phyloP scores from a whole-genome alignment of 2,797 vertebrate species.

The Austrolebias charrua region DNA sequence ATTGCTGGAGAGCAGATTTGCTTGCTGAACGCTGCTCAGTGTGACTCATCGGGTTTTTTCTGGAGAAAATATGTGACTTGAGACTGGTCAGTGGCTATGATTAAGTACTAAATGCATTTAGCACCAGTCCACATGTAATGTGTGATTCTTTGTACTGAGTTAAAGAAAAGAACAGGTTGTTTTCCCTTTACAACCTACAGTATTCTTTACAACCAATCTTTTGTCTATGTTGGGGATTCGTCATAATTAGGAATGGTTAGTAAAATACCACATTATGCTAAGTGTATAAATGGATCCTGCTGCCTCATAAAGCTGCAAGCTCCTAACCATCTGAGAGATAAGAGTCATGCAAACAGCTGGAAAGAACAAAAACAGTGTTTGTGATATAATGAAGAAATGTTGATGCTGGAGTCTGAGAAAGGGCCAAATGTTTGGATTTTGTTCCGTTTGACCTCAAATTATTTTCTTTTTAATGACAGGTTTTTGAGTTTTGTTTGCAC shows the following conservation, averaged over 20 bases:
- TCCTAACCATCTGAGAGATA: not conserved
- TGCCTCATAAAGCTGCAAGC: not conserved
- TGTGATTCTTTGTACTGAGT: not conserved
- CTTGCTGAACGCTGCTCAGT: not conserved
- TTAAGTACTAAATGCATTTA: not conserved
- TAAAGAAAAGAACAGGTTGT: constrained; percentile 8
- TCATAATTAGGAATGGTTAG: not conserved
- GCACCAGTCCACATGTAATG: not conserved
- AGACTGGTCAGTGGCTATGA: not conserved
- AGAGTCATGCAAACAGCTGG: constrained; percentile 1
- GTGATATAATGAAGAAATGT: constrained; percentile 9
- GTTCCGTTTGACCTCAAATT: not conserved
- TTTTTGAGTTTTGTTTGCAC: no score
- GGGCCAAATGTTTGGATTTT: not conserved
- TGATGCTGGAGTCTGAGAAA: not conserved
- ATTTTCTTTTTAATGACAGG: not conserved
- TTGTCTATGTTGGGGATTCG: not conserved
- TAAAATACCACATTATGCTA: not conserved
- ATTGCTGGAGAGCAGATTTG: not conserved
- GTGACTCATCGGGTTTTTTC: not conserved
- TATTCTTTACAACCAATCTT: not conserved
- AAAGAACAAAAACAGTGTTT: constrained; percentile 4
- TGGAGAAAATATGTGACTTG: not conserved
- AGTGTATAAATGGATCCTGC: not conserved
- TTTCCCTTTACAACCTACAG: constrained; percentile 1